Conservation (phyloP, 2,888 invertebrate genomes). For the Scaptomyza reducta region DNA sequence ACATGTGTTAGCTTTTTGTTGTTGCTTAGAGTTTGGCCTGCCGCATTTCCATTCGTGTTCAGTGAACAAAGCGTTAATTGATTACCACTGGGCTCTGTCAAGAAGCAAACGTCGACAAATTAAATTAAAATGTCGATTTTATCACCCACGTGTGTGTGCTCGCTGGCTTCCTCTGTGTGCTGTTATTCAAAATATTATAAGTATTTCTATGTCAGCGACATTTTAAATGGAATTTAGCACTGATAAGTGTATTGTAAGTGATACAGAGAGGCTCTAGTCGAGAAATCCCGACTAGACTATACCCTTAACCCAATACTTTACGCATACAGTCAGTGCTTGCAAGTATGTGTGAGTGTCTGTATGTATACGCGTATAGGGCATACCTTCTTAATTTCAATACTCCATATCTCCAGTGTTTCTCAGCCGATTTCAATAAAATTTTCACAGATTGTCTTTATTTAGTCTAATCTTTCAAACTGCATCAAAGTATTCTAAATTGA, state of each 20-base stretch:
- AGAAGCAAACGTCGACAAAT: constrained; percentile 43
- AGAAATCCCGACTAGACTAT: too few relatives aligned
- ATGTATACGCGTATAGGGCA: too few relatives aligned
- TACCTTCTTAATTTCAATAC: too few relatives aligned
- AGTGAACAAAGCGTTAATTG: constrained; percentile 54
- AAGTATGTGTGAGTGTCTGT: too few relatives aligned
- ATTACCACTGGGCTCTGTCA: constrained; percentile 26
- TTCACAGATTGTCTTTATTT: too few relatives aligned
- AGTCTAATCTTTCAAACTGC: too few relatives aligned
- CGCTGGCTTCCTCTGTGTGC: background rate
- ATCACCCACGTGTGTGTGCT: constrained; percentile 35
- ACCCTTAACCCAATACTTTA: too few relatives aligned
- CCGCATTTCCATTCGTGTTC: constrained; percentile 49
- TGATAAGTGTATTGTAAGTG: background rate
- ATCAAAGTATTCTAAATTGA: too few relatives aligned
- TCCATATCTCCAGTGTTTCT: too few relatives aligned
- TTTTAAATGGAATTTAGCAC: background rate
- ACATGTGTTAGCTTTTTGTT: background rate
- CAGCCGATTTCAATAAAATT: too few relatives aligned
- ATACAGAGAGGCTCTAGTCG: too few relatives aligned
- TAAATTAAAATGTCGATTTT: constrained; percentile 70
- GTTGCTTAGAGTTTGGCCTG: constrained; percentile 24
- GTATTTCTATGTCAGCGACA: background rate
- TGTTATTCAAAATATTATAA: background rate
- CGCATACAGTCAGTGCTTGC: too few relatives aligned